Conservation (phyloP, 2,113 vertebrate genomes). For the Bagarius yarrelli region DNA sequence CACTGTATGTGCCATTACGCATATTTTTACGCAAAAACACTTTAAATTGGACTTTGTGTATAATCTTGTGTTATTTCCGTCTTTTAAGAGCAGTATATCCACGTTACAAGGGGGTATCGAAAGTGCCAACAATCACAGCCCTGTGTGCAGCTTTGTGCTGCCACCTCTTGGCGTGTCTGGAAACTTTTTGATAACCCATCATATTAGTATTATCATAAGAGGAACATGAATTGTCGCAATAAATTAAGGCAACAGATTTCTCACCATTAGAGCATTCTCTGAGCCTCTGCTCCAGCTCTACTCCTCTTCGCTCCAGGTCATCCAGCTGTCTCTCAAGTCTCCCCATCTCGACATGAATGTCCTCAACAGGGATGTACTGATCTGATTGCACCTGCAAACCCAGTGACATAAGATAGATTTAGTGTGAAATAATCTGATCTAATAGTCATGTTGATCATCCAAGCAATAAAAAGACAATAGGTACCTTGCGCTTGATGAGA, state of each 20-base stretch:
- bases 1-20: background rate
- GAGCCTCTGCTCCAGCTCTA: constrained; percentile 88
- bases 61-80: background rate
- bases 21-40: background rate
- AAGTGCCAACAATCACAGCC: no score
- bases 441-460: background rate
- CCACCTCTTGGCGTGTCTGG: no score
- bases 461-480: background rate
- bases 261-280: constrained; percentile 82
- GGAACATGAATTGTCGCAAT: background rate
- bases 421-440: background rate
- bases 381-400: constrained; percentile 89
- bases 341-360: constrained; percentile 90
- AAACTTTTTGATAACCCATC: no score
- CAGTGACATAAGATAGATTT: background rate
- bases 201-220: background rate
- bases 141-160: background rate
- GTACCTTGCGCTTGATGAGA: constrained; percentile 97
- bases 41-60: background rate
- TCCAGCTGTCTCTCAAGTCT: constrained; percentile 88
- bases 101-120: no score
- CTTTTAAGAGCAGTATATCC: background rate
- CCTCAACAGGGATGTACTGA: constrained; percentile 91
- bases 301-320: constrained; percentile 87
- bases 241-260: background rate